Percentiles rank a stretch among this genome's conserved stretches.
phyloP scores from a whole-genome alignment of 2,113 vertebrate species.

The Dolichotis patagonum region DNA sequence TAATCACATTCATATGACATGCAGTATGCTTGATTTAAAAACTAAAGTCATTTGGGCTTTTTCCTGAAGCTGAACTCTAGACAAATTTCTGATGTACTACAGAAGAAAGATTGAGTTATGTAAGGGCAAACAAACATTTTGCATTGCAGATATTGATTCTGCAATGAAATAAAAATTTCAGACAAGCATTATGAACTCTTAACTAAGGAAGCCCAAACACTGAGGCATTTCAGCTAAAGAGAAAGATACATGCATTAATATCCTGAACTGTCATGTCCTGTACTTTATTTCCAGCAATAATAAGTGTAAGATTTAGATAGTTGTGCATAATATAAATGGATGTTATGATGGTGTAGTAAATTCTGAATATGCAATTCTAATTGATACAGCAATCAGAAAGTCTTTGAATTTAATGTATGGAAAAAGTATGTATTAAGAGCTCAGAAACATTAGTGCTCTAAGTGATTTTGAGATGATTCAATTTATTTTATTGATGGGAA shows the following conservation, averaged over 20 bases:
- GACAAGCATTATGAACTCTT: not conserved
- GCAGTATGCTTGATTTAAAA: slow-evolving; percentile 9
- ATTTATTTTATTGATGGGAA: not conserved
- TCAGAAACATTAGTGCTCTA: not conserved
- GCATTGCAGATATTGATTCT: accelerated
- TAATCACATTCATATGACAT: slow-evolving; percentile 20
- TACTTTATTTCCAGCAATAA: not conserved
- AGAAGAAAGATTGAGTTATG: slow-evolving; percentile 6
- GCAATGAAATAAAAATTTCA: slow-evolving; percentile 43
- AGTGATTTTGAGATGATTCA: not conserved
- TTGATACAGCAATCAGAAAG: not conserved
- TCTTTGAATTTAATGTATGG: not conserved
- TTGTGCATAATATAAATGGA: not conserved
- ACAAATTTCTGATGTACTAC: slow-evolving; percentile 27
- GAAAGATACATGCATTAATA: not conserved
- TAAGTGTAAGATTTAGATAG: not conserved
- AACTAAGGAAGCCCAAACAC: not conserved
- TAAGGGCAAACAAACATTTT: slow-evolving; percentile 6
- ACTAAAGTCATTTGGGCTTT: slow-evolving; percentile 68
- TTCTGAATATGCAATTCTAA: slow-evolving; percentile 1
- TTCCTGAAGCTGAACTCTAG: slow-evolving; percentile 11
- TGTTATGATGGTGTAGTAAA: not conserved
- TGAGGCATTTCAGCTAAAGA: not conserved
- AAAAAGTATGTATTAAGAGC: not conserved
- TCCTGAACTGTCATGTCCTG: not conserved